Percentiles rank a stretch among this genome's conserved stretches.
These are phyloP conservation scores for Ceratothoa steindachneri DNA, from an alignment of 2,888 invertebrate genomes.

Conservation along the genomic window DNA sequence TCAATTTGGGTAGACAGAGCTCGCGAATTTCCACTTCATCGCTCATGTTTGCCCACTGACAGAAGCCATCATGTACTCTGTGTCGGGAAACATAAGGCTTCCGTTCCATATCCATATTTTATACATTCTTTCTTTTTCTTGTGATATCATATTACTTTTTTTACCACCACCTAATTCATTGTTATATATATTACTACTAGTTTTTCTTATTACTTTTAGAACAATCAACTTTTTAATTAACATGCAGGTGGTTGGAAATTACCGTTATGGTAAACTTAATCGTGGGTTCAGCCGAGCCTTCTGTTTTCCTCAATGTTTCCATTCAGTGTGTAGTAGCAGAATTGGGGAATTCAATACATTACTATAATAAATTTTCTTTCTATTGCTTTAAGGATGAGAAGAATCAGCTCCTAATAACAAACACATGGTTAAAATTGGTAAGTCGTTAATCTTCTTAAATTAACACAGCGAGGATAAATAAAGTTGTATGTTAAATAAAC, in stretches of 20 bases:
- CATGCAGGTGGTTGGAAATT: no score
- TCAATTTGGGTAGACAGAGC: neutral
- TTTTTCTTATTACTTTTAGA: no score
- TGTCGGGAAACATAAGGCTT: conserved; percentile 25
- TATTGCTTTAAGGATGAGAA: conserved; percentile 75
- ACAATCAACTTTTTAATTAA: no score
- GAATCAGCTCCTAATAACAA: conserved; percentile 91
- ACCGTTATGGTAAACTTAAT: neutral
- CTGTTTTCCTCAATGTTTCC: conserved; percentile 1
- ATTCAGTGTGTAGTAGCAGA: conserved; percentile 13
- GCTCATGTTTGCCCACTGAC: conserved; percentile 1
- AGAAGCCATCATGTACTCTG: conserved; percentile 11
- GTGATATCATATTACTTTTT: neutral
- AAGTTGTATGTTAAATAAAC: conserved; percentile 48
- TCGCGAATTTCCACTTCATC: neutral
- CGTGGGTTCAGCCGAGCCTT: neutral
- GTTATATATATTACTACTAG: no score
- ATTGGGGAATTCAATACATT: conserved; percentile 38
- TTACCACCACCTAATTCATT: neutral
- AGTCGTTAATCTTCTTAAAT: conserved; percentile 57
- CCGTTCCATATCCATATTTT: neutral
- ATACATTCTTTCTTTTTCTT: neutral
- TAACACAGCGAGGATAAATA: conserved; percentile 48
- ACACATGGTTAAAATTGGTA: conserved; percentile 93
- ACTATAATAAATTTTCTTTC: conserved; percentile 48